Conservation (phyloP, 2,113 vertebrate genomes). For the Redunca redunca region DNA sequence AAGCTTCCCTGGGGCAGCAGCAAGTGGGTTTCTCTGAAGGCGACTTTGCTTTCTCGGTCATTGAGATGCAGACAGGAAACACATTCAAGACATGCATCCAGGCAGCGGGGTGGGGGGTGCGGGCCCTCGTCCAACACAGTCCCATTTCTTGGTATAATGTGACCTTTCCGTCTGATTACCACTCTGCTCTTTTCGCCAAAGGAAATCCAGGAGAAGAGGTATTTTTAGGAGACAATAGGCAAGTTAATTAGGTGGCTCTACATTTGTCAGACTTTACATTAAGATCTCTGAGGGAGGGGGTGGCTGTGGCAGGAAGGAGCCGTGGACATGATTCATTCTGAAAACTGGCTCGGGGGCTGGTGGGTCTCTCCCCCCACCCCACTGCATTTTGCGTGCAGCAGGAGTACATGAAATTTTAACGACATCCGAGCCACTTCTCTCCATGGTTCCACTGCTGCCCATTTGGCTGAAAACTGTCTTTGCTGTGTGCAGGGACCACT, state of each 20-base stretch:
- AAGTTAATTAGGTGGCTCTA: conserved; percentile 44
- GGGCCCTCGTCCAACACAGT: neutral
- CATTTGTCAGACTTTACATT: neutral
- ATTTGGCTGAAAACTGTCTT: neutral
- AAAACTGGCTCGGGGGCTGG: neutral
- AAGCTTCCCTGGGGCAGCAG: neutral
- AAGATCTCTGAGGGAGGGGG: neutral
- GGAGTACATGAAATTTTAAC: conserved; percentile 21
- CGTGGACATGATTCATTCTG: neutral
- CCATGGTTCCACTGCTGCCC: neutral
- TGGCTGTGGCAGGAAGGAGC: neutral
- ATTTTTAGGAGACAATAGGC: conserved; percentile 42
- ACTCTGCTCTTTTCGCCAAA: neutral
- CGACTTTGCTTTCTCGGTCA: neutral
- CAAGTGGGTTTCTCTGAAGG: neutral
- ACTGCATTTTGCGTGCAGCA: neutral
- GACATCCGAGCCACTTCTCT: neutral
- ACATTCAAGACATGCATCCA: no score
- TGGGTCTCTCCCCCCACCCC: no score
- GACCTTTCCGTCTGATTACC: conserved; percentile 42
- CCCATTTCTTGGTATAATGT: neutral
- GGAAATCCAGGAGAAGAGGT: neutral
- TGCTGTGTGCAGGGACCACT: rapidly evolving
- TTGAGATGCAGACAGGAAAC: neutral
- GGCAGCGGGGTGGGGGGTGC: rapidly evolving